Base-by-base conservation (phyloP, 2,888 invertebrate genomes). In the Meiosimyza platycephala region DNA sequence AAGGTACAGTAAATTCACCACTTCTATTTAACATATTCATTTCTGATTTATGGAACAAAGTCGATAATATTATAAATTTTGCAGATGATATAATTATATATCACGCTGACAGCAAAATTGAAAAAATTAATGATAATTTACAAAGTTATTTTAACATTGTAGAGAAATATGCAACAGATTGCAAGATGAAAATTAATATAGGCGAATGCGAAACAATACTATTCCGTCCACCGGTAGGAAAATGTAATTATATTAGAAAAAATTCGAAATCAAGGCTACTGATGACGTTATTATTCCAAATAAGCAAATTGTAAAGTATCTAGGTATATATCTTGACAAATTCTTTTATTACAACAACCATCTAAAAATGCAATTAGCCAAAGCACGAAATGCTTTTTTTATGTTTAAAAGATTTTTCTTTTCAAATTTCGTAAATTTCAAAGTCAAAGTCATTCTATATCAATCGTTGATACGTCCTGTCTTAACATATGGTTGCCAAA, bases 181-280 rank as follows among this genome's bases (percentile, higher is more conserved):
- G 66, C 66, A 15, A 72, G 12, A 50, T 74, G 48, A 71, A 71
- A 66, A 73, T 51, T 67, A 73, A 73, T 66, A 48, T 33, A 48
- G 69, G 28, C 40, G 69, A 73, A 73, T 70, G 65, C 28, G 60
- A 69, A 48, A 52, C 59, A 6, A 74, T 71, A 11, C 57, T 73
- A 7, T 73, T 73, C 18, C 59, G 73, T 2, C 70, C 57, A 7
- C 66, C 73, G 55, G 73, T 73, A 9, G 55, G 51, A 7, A 74
- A 71, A 71, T 74, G 74, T 47, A 63, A 68, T 16, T 11, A 18
- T n/a, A 72, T n/a, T 72, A 65, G 74, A 74, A 72, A 47, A 33
- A 50, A 1, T 74, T 72, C 28, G 57, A 33, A 48, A 28, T 74
- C 40, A 65, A 59, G 52, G 57, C 73, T n/a, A 22, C n/a, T 13